phyloP scores from a whole-genome alignment of 2,888 invertebrate species.

The Elegia similella region DNA sequence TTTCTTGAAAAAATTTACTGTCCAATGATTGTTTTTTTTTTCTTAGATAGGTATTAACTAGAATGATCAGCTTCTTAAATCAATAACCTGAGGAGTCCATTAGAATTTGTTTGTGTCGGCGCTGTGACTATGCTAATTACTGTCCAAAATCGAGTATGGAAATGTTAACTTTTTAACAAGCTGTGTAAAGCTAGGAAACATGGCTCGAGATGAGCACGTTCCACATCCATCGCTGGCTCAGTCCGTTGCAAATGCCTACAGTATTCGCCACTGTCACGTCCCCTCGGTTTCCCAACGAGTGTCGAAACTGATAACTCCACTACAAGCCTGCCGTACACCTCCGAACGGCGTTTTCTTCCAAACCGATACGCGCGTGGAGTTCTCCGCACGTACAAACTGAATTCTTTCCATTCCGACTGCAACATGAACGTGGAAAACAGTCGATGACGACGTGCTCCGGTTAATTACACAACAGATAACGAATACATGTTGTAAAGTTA shows the following conservation, averaged over 20 bases:
- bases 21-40: no score
- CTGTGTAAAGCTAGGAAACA: no score
- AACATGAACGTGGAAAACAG: conserved; percentile 1
- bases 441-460: conserved; percentile 4
- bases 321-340: background rate
- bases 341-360: background rate
- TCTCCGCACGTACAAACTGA: conserved; percentile 8
- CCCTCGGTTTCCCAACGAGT: conserved; percentile 5
- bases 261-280: conserved; percentile 6
- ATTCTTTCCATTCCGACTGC: conserved; percentile 13
- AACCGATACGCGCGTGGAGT: conserved; percentile 2
- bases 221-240: background rate
- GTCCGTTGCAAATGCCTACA: background rate
- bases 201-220: background rate
- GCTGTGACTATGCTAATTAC: no score
- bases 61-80: no score
- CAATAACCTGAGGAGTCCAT: no score
- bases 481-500: background rate
- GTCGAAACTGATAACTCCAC: conserved; percentile 17
- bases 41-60: no score
- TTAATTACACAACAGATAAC: conserved; percentile 12
- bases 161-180: no score
- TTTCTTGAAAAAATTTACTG: no score
- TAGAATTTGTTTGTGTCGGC: no score
- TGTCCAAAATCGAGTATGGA: no score